Evolutionary conservation across 2,797 vertebrate genomes (phyloP).

Genomic region (Macrochelys suwanniensis): DNA sequence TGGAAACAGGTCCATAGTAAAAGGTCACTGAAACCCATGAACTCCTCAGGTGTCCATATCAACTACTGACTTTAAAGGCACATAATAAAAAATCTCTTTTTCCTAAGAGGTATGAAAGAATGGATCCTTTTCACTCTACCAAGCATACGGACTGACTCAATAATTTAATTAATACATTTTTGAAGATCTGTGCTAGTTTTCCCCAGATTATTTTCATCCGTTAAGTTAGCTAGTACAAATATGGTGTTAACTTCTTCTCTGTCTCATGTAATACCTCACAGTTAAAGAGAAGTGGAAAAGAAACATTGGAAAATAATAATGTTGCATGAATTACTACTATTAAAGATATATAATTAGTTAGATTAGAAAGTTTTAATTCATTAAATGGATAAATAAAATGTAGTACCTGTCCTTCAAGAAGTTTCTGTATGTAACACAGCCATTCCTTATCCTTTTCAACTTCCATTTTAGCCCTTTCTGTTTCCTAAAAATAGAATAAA

Average conservation of each 20-base stretch:
- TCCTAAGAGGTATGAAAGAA: constrained; percentile 80
- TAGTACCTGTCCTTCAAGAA: constrained; percentile 91
- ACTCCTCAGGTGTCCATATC: constrained; percentile 90
- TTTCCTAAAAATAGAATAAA: constrained; percentile 79
- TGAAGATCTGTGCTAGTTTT: constrained; percentile 67
- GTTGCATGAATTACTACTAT: constrained; percentile 20
- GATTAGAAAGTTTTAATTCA: constrained; percentile 27
- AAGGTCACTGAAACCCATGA: constrained; percentile 89
- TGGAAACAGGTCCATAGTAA: constrained; percentile 89
- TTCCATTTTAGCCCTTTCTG: constrained; percentile 74
- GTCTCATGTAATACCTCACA: constrained; percentile 40
- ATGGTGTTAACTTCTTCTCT: constrained; percentile 57
- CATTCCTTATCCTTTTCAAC: constrained; percentile 86
- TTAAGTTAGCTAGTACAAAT: constrained; percentile 68
- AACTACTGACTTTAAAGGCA: constrained; percentile 88
- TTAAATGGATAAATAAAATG: constrained; percentile 26
- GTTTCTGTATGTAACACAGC: constrained; percentile 86
- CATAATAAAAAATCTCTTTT: constrained; percentile 80
- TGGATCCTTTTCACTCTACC: constrained; percentile 78
- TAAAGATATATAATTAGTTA: constrained; percentile 36
- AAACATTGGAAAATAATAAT: constrained; percentile 16
- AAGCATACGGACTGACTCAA: constrained; percentile 72
- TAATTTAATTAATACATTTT: constrained; percentile 85
- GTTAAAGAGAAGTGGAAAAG: constrained; percentile 56
- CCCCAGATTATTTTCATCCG: constrained; percentile 68